Conservation (phyloP, 2,888 invertebrate species). For the Cataglyphis cursor region DNA sequence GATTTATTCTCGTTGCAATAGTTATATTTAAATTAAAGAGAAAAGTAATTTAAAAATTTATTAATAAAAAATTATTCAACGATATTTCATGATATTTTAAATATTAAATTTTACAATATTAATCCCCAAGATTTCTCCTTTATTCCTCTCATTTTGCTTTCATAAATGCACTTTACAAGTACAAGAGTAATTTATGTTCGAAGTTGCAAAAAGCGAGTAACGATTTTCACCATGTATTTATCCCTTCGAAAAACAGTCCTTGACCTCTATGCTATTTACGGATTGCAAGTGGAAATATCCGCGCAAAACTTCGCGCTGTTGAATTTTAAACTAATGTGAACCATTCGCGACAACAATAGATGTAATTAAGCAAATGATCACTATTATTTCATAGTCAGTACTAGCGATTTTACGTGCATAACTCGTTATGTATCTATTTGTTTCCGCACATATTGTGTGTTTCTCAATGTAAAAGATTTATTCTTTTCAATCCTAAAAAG, state of each 20-base stretch:
- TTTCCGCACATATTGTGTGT: neutral
- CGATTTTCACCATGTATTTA: conserved; percentile 33
- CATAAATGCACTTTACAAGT: neutral
- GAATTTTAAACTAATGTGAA: conserved; percentile 11
- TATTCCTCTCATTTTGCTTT: neutral
- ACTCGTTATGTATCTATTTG: neutral
- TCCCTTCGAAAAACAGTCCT: conserved; percentile 43
- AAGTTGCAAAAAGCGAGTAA: conserved; percentile 25
- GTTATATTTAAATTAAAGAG: neutral
- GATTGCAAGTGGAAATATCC: neutral
- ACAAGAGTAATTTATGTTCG: conserved; percentile 35
- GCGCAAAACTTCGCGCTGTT: neutral
- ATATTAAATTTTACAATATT: conserved; percentile 9
- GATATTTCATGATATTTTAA: neutral
- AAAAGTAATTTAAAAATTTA: conserved; percentile 4
- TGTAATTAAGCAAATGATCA: conserved; percentile 9
- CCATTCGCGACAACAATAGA: conserved; percentile 15
- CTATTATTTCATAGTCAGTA: neutral
- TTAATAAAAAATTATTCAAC: neutral
- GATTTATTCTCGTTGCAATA: neutral
- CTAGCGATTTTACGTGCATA: neutral
- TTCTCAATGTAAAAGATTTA: conserved; percentile 2
- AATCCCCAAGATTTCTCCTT: conserved; percentile 11
- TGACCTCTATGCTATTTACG: conserved; percentile 38
- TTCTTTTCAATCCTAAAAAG: neutral